Evolutionary conservation across 2,113 vertebrate species (phyloP).

Genomic region (Agapornis roseicollis): DNA sequence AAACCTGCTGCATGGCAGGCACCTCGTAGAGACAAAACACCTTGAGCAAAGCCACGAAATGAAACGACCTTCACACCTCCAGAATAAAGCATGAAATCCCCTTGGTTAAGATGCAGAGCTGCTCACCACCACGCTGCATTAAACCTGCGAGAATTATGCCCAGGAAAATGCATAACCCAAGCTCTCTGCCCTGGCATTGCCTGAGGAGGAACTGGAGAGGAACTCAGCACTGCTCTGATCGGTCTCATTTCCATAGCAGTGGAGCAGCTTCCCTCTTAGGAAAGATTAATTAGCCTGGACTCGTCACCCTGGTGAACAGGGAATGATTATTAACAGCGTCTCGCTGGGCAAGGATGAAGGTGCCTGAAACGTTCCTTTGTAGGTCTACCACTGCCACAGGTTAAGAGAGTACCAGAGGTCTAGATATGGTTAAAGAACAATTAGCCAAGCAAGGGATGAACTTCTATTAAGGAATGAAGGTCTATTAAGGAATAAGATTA

Average conservation of each 20-base stretch:
- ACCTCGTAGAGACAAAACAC: neutral
- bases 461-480: neutral
- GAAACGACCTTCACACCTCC: neutral
- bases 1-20: neutral
- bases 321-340: neutral
- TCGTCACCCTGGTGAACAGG: neutral
- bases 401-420: neutral
- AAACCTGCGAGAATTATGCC: neutral
- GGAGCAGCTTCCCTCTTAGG: neutral
- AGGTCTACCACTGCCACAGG: neutral
- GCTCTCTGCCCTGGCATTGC: neutral
- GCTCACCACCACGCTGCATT: neutral
- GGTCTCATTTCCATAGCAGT: neutral
- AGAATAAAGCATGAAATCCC: neutral
- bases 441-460: neutral
- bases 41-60: neutral
- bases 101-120: neutral
- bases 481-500: neutral
- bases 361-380: neutral
- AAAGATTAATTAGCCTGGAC: neutral
- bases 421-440: neutral
- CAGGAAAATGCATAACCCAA: neutral
- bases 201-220: neutral
- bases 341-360: neutral
- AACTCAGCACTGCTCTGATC: neutral